Conservation (phyloP, 2,888 invertebrate genomes). For the Autographa gamma region DNA sequence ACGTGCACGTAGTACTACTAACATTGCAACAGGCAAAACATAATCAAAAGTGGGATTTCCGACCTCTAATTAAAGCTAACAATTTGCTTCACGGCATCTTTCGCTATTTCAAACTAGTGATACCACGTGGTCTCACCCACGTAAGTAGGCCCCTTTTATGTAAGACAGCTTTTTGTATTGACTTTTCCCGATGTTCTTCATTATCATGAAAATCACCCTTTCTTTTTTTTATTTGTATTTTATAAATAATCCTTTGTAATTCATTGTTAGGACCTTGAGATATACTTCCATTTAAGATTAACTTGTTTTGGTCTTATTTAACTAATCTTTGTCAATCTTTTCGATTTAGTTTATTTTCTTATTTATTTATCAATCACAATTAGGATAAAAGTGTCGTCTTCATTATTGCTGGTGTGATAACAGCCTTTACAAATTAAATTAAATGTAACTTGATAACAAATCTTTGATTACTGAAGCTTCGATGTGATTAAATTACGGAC, state of each 20-base stretch:
- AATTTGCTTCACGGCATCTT: background rate
- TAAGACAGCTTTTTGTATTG: too few species aligned
- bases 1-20: too few species aligned
- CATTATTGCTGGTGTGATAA: conserved; percentile 31
- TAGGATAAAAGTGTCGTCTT: conserved; percentile 16
- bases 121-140: too few species aligned
- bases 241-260: background rate
- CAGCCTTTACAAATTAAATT: conserved; percentile 39
- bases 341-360: too few species aligned
- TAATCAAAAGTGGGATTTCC: conserved; percentile 22
- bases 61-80: conserved; percentile 14
- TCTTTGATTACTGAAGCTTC: conserved; percentile 30
- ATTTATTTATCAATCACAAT: too few species aligned
- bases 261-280: conserved; percentile 8
- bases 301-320: conserved; percentile 6
- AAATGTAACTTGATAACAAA: conserved; percentile 31
- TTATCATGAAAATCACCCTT: too few species aligned
- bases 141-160: too few species aligned
- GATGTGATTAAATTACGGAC: conserved; percentile 23
- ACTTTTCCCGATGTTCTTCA: too few species aligned
- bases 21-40: conserved; percentile 18
- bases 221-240: background rate
- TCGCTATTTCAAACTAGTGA: too few species aligned
- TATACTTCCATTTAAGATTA: background rate
- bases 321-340: background rate